Base-by-base conservation (phyloP, 1,140 invertebrate species). In the Brachionus sp. region DNA sequence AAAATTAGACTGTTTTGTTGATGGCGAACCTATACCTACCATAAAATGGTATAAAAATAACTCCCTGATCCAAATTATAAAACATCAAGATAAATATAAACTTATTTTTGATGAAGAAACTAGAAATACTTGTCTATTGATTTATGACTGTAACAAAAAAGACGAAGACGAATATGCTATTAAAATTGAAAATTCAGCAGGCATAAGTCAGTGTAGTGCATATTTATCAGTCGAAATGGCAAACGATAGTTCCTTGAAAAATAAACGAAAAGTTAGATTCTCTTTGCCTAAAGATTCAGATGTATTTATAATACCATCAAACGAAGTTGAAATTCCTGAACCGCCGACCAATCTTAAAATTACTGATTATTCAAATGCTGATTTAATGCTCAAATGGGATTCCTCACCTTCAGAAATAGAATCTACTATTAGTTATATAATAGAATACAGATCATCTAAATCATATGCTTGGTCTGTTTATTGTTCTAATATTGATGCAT, bases 11-110 rank as follows among this genome's bases (percentile, higher is more conserved):
- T 53, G 44, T 35, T 75, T 23, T 66, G 39, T 73, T 6, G 64
- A 70, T 35, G 82, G 82, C 7, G 64, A 83, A 6, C 82, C 82
- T 1, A 44, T 73, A 50, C 82, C 82, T 7, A 75, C 29, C 4
- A 73, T 83, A 3, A 42, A 46, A 68, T 83, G 66, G 66, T 83
- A 25, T 16, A 44, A 68, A 13, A 82, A 82, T 19, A 66, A 66
- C n/a, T 44, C 39, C 0, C 29, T 35, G 16, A 23, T 82, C 0
- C 25, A 66, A 7, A 37, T 39, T 7, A 9, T 57, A 25, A 39
- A 37, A 9, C 46, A 82, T 7, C 7, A 10, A 19, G 33, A 44
- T 4, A 82, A 82, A 46, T 82, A 82, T 50, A 44, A 2, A 19
- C 10, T 66, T 33, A 6, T 29, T 44, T 1, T 82, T 33, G 57